phyloP scores from a whole-genome alignment of 2,888 invertebrate genomes.

The Plutella xylostella region DNA sequence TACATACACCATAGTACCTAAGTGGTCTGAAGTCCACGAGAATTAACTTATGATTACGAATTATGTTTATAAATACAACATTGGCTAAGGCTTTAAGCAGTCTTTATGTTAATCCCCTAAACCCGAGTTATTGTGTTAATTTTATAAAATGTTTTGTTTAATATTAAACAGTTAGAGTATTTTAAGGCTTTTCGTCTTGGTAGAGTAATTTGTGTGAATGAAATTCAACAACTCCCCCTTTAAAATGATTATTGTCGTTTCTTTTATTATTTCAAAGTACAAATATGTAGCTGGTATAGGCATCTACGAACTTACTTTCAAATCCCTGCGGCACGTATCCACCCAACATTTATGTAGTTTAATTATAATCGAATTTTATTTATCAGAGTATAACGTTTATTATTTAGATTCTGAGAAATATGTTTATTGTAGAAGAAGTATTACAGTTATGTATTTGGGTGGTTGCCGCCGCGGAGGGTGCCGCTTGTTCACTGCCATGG shows the following conservation, averaged over 20 bases:
- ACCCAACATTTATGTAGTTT: conserved; percentile 36
- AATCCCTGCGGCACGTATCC: neutral
- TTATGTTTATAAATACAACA: neutral
- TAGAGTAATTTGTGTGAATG: conserved; percentile 48
- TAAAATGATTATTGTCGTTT: conserved; percentile 25
- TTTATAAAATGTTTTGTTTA: conserved; percentile 7
- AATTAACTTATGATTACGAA: conserved; percentile 33
- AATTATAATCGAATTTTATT: conserved; percentile 47
- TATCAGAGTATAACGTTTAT: conserved; percentile 51
- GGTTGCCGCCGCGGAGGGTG: no score
- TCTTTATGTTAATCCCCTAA: neutral
- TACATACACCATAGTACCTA: conserved; percentile 2
- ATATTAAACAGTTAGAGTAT: conserved; percentile 26
- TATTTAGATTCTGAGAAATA: conserved; percentile 41
- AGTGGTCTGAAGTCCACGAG: conserved; percentile 19
- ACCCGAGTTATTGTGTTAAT: neutral
- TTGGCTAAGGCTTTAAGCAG: neutral
- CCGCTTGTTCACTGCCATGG: no score
- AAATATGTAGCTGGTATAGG: conserved; percentile 39
- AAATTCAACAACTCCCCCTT: conserved; percentile 51
- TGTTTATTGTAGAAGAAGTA: conserved; percentile 40
- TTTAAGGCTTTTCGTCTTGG: conserved; percentile 42
- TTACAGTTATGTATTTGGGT: conserved; percentile 38
- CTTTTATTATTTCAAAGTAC: conserved; percentile 62
- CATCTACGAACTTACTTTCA: neutral